These are phyloP conservation scores for Papilio helenus DNA, from an alignment of 1,140 invertebrate genomes.

Conservation along the genomic window DNA sequence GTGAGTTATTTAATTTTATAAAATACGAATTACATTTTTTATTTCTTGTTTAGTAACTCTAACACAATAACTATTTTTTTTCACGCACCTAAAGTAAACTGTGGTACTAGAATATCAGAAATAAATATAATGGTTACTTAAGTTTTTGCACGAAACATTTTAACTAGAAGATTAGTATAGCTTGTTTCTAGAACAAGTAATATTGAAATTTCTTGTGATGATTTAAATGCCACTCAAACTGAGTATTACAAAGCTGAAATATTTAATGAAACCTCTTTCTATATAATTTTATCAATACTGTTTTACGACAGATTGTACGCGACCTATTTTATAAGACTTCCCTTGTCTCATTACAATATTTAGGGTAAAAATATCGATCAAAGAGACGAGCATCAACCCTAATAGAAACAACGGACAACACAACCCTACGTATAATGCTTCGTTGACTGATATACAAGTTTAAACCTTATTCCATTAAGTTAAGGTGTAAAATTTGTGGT, in stretches of 20 bases:
- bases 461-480: conserved; percentile 42
- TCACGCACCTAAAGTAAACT: no score
- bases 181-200: no score
- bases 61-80: no score
- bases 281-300: conserved; percentile 17
- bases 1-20: not conserved
- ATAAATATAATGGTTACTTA: no score
- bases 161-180: no score
- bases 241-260: not conserved
- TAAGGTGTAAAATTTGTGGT: conserved; percentile 30
- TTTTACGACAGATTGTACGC: conserved; percentile 1
- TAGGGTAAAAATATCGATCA: conserved; percentile 65
- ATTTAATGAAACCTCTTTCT: not conserved
- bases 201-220: no score
- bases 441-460: conserved; percentile 66
- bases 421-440: conserved; percentile 52
- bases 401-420: conserved; percentile 45
- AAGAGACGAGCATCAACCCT: conserved; percentile 50
- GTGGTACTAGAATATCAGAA: no score
- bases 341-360: conserved; percentile 55
- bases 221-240: no score
- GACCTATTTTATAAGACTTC: conserved; percentile 49
- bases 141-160: no score
- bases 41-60: no score
- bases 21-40: not conserved